These are phyloP conservation scores for Poeciliopsis retropinna DNA, from an alignment of 2,113 vertebrate genomes.

Conservation along the genomic window DNA sequence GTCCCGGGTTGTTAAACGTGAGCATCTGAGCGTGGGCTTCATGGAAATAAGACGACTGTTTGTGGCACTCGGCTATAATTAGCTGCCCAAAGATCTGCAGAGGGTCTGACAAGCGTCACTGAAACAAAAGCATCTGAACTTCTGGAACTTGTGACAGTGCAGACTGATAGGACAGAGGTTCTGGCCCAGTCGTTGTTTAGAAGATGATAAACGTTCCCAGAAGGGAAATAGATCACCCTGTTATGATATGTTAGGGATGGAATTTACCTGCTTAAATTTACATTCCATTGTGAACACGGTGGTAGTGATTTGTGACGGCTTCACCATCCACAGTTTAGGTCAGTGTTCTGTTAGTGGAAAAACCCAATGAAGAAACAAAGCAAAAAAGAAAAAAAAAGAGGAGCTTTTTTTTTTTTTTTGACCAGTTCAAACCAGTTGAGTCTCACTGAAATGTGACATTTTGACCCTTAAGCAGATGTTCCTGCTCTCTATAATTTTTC, in stretches of 20 bases:
- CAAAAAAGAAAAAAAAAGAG: neutral
- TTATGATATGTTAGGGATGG: neutral
- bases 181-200: constrained; percentile 37
- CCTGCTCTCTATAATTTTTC: neutral
- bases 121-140: constrained; percentile 51
- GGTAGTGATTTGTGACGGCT: neutral
- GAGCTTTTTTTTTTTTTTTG: too few relatives aligned
- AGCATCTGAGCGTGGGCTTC: constrained; percentile 20
- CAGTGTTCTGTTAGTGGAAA: neutral
- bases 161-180: constrained; percentile 39
- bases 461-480: neutral
- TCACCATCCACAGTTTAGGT: constrained; percentile 17
- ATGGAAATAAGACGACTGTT: constrained; percentile 26
- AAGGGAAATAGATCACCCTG: constrained; percentile 21
- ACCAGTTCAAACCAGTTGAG: neutral
- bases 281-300: constrained; percentile 45
- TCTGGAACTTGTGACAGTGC: constrained; percentile 44
- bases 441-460: neutral
- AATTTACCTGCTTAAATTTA: constrained; percentile 40
- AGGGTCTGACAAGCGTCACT: constrained; percentile 56
- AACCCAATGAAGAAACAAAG: neutral
- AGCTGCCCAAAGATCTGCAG: constrained; percentile 48
- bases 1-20: constrained; percentile 12
- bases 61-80: constrained; percentile 49
- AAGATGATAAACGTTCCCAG: constrained; percentile 51